A percentile compares a stretch with the other conserved stretches of the same genome.
Evolutionary conservation across 2,797 vertebrate genomes (phyloP).

Genomic region (Galagoides demidoff): DNA sequence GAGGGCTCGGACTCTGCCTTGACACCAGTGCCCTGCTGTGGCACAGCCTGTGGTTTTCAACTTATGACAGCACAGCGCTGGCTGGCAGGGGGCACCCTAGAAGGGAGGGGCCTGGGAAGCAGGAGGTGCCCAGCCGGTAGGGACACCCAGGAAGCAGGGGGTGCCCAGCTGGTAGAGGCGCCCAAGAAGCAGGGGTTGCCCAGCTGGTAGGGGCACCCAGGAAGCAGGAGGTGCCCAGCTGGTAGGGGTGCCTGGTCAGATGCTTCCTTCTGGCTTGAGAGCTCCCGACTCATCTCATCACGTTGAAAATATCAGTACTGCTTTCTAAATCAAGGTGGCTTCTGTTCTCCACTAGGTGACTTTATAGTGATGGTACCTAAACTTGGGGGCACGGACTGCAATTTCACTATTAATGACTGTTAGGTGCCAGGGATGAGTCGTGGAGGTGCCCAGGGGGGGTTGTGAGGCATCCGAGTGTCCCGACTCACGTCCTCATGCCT

Average conservation of each 20-base stretch:
- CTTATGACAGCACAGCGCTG: background rate
- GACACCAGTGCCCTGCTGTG: background rate
- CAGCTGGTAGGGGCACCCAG: no score
- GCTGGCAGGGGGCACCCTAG: no score
- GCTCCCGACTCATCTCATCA: background rate
- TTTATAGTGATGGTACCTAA: background rate
- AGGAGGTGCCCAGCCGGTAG: no score
- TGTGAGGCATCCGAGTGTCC: background rate
- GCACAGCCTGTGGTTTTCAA: background rate
- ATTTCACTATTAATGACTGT: background rate
- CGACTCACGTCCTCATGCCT: background rate
- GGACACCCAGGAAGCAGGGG: no score
- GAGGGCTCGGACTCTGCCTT: background rate
- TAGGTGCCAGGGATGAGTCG: background rate
- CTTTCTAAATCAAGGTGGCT: background rate
- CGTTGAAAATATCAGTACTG: background rate
- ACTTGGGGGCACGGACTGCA: background rate
- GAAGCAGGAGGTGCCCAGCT: no score
- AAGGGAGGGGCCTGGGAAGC: no score
- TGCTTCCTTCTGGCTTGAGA: background rate
- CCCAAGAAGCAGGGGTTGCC: no score
- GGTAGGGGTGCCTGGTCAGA: no score
- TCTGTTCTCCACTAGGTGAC: background rate
- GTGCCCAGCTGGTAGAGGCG: no score
- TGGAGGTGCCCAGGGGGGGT: background rate